These are phyloP conservation scores for Mya arenaria DNA, from an alignment of 1,140 invertebrate genomes.

Conservation along the genomic window DNA sequence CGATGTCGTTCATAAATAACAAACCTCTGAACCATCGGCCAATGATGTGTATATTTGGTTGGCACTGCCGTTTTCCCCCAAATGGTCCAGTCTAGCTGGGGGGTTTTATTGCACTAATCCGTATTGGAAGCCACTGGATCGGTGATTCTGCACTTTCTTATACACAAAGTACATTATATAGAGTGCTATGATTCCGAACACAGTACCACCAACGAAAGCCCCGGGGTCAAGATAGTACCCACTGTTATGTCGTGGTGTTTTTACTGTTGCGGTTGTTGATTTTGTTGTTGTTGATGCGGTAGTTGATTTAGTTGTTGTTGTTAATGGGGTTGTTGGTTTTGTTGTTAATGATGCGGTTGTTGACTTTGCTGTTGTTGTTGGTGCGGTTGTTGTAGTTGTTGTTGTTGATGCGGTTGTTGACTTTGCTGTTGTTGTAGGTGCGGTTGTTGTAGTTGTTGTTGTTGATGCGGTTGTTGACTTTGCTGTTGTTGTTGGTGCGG, in stretches of 20 bases:
- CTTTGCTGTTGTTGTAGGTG: background rate
- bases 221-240: background rate
- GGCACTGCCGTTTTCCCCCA: no score
- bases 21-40: no score
- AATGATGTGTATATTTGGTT: no score
- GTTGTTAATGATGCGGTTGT: background rate
- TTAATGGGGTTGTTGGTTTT: background rate
- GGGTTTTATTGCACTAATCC: no score
- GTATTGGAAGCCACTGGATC: background rate
- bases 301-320: background rate
- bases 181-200: background rate
- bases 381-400: background rate
- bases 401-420: background rate
- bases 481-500: background rate
- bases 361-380: background rate
- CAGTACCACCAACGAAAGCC: conserved; percentile 7
- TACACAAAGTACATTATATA: conserved; percentile 13
- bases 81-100: no score
- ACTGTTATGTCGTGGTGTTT: background rate
- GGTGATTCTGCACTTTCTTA: background rate
- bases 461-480: background rate
- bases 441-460: background rate
- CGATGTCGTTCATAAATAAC: no score
- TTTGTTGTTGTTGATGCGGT: background rate
- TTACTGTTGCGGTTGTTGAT: background rate